Conservation (phyloP, 2,888 invertebrate genomes). For the Osmoderma eremita region DNA sequence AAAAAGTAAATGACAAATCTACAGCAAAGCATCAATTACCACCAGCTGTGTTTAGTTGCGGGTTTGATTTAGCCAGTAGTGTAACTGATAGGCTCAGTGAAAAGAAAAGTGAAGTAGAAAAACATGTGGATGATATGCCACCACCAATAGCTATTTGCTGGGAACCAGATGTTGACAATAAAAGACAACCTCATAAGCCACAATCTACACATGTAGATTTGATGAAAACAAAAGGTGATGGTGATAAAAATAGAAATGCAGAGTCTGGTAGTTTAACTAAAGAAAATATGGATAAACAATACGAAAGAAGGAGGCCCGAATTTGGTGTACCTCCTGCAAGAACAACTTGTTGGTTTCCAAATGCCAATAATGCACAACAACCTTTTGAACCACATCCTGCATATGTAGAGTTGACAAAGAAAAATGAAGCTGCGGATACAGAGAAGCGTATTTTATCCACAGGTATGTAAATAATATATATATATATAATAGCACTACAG, state of each 20-base stretch:
- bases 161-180: slow-evolving; percentile 40
- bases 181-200: too few relatives aligned
- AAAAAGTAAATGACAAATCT: not conserved
- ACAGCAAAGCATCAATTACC: not conserved
- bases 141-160: slow-evolving; percentile 45
- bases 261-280: slow-evolving; percentile 10
- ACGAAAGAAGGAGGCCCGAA: slow-evolving; percentile 26
- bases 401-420: slow-evolving; percentile 27
- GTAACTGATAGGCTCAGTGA: not conserved
- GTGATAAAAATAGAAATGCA: not conserved
- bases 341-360: slow-evolving; percentile 38
- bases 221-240: not conserved
- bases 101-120: slow-evolving; percentile 2
- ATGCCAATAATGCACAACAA: slow-evolving; percentile 10
- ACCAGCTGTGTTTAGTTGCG: slow-evolving; percentile 20
- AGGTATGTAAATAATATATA: too few relatives aligned
- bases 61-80: not conserved
- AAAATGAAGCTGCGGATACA: not conserved
- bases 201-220: slow-evolving; percentile 1
- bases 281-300: not conserved
- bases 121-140: slow-evolving; percentile 34
- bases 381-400: slow-evolving; percentile 30
- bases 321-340: slow-evolving; percentile 37
- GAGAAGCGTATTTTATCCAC: too few relatives aligned
- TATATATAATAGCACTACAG: too few relatives aligned